Base-by-base conservation (phyloP, 1,140 invertebrate genomes). In the Brachionus rubens region DNA sequence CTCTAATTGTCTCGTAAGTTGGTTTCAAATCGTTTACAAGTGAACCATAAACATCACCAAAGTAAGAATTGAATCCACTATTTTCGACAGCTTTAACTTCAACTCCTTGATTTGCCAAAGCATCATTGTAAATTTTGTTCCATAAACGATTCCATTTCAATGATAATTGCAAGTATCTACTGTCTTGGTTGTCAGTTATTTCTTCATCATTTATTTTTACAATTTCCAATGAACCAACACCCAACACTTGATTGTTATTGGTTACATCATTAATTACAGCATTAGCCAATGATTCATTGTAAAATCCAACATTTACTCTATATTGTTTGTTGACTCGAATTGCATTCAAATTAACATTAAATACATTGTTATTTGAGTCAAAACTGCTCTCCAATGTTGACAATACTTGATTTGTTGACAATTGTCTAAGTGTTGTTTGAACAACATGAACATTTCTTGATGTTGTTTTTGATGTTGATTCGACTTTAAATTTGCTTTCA, bases 91-190 rank as follows among this genome's bases (percentile, higher is more conserved):
- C 59, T 65, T 41, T 65, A 24, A 26, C 19, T 24, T n/a, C 5
- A 5, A 14, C 19, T 7, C 14, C 16, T 40, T 48, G 46, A 50
- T 36, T 72, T 2, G 30, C 68, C 10, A 72, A 26, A 0, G 30
- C 50, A 41, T 72, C 68, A 12, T 5, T 33, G n/a, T 72, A 54
- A 1, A 72, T 72, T 16, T 7, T 48, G 12, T 48, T 54, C 68
- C 68, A 72, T 1, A 72, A 30, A 26, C 68, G 68, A 40, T 72
- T 72, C 68, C 68, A 72, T 54, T 72, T 48, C 1, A 72, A 33
- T 21, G 19, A 21, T 0, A 65, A 3, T 65, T 65, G 36, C 10
- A 65, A 41, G 43, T 59, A 59, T 59, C 54, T 59, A 16, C 36
- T 59, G 26, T 59, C 54, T 19, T 19, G n/a, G 2, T 59, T 30